Evolutionary conservation across 1,140 invertebrate genomes (phyloP).

Genomic region (Tetragnatha versicolor): DNA sequence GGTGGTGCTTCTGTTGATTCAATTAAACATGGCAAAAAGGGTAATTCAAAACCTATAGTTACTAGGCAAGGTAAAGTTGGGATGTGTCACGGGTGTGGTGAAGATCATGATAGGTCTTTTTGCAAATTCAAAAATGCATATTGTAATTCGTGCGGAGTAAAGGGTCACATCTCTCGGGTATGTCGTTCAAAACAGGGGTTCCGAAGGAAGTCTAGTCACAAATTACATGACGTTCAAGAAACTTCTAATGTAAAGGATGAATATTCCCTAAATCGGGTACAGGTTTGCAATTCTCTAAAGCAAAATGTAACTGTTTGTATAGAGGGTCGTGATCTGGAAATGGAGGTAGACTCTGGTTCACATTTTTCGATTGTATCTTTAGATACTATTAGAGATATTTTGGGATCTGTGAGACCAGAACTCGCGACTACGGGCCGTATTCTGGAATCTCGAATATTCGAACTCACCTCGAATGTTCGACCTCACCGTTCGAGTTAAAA

Average conservation of each 20-base stretch:
- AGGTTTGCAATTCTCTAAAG: neutral
- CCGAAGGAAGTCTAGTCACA: neutral
- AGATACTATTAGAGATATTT: neutral
- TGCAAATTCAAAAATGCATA: neutral
- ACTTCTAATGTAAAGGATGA: too few relatives aligned
- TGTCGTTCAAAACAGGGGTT: neutral
- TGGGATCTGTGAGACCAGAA: neutral
- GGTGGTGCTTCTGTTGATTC: too few relatives aligned
- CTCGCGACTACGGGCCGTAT: neutral
- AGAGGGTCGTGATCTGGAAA: neutral
- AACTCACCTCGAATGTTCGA: too few relatives aligned
- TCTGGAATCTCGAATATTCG: too few relatives aligned
- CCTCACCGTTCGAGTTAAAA: too few relatives aligned
- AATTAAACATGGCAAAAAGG: too few relatives aligned
- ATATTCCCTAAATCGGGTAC: too few relatives aligned
- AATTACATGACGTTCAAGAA: neutral
- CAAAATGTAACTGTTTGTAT: neutral
- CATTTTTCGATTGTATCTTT: neutral
- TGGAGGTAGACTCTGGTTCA: neutral
- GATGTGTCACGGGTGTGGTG: too few relatives aligned
- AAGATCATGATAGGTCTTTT: neutral
- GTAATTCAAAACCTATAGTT: too few relatives aligned
- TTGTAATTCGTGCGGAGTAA: neutral
- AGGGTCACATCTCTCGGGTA: neutral
- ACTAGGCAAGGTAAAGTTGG: too few relatives aligned